phyloP scores from a whole-genome alignment of 1,140 invertebrate species.

The Conus ventricosus region DNA sequence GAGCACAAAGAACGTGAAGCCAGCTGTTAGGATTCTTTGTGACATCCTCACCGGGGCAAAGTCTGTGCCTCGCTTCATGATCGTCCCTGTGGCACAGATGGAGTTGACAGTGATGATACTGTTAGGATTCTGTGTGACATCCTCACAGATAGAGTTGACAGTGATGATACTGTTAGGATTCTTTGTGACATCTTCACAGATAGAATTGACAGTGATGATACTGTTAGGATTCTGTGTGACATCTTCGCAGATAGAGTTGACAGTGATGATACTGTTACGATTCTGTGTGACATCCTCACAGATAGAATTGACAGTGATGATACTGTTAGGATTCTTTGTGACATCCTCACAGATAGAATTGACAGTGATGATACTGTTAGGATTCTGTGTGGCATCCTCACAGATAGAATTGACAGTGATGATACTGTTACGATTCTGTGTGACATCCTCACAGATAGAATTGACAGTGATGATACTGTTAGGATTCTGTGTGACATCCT shows the following conservation, averaged over 20 bases:
- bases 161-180: no score
- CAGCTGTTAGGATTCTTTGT: constrained; percentile 68
- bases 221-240: background rate
- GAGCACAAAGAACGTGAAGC: constrained; percentile 70
- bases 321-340: background rate
- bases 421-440: background rate
- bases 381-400: no score
- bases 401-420: background rate
- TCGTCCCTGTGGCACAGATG: constrained; percentile 49
- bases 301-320: background rate
- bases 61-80: constrained; percentile 68
- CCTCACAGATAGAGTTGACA: no score
- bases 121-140: background rate
- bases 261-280: no score
- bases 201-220: background rate
- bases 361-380: no score
- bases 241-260: no score
- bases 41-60: constrained; percentile 65
- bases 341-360: no score
- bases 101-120: background rate
- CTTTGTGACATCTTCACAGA: no score
- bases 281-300: no score
- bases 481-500: no score
- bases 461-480: no score
- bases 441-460: no score